phyloP scores from a whole-genome alignment of 2,888 invertebrate species.

The Argyresthia goedartella region DNA sequence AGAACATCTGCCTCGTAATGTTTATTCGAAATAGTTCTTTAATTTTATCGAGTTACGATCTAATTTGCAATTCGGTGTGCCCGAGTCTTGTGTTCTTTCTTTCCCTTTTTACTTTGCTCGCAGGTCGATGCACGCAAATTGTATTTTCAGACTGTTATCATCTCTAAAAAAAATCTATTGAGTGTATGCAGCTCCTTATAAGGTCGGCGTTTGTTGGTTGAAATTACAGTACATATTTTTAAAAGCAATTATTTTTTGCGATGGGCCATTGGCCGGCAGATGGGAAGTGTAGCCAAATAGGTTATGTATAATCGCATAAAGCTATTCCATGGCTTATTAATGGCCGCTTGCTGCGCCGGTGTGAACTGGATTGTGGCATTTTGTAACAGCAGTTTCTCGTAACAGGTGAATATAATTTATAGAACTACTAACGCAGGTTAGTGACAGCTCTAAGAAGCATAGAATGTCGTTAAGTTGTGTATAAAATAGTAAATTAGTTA shows the following conservation, averaged over 20 bases:
- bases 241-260: not conserved
- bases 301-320: not conserved
- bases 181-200: conserved; percentile 46
- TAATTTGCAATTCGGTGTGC: conserved; percentile 41
- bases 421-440: too few relatives aligned
- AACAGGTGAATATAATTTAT: too few relatives aligned
- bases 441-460: too few relatives aligned
- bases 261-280: not conserved
- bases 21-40: conserved; percentile 62
- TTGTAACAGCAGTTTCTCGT: too few relatives aligned
- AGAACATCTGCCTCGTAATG: conserved; percentile 58
- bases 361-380: too few relatives aligned
- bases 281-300: not conserved
- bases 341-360: too few relatives aligned
- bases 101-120: conserved; percentile 24
- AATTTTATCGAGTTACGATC: conserved; percentile 52
- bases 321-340: too few relatives aligned
- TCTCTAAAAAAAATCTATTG: conserved; percentile 53
- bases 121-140: conserved; percentile 53
- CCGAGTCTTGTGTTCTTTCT: conserved; percentile 27
- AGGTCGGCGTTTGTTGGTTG: conserved; percentile 25
- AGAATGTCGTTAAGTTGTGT: too few relatives aligned
- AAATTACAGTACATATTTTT: not conserved
- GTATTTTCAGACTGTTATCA: conserved; percentile 33
- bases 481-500: too few relatives aligned